Evolutionary conservation across 92 coral and sea anemone species (phyloP).

Genomic region (Heliopora coerulea): DNA sequence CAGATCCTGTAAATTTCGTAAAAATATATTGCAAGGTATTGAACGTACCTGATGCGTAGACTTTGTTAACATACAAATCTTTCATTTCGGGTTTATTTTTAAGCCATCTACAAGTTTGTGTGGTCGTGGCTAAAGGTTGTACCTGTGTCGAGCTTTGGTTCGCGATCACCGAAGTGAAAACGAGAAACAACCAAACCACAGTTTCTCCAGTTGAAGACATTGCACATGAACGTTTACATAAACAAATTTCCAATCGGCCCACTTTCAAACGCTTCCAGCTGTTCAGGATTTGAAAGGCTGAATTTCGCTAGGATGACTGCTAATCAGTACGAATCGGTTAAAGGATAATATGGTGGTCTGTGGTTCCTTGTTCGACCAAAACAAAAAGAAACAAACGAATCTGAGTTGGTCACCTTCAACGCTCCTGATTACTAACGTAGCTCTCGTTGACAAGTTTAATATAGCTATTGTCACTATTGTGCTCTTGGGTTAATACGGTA

Average conservation of each 20-base stretch:
- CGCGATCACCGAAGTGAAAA: conserved; percentile 9
- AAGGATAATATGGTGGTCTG: conserved; percentile 8
- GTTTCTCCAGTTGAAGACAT: background rate
- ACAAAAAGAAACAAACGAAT: background rate
- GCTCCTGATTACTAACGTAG: conserved; percentile 33
- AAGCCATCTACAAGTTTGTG: conserved; percentile 1
- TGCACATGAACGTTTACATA: conserved; percentile 21
- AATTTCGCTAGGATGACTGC: background rate
- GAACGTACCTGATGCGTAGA: conserved; percentile 11
- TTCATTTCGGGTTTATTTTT: conserved; percentile 11
- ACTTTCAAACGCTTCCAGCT: background rate
- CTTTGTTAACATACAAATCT: background rate
- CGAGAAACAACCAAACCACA: conserved; percentile 13
- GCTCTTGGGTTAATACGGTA: conserved; percentile 38
- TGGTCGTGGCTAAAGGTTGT: background rate
- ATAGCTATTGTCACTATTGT: conserved; percentile 22
- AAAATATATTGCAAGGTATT: background rate
- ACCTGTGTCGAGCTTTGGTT: conserved; percentile 8
- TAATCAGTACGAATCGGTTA: background rate
- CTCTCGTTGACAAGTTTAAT: conserved; percentile 37
- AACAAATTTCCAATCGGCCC: background rate
- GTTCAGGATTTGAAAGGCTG: conserved; percentile 16
- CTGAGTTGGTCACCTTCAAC: conserved; percentile 9
- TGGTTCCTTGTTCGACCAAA: background rate
- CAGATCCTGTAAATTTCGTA: background rate